A percentile compares a stretch with the other conserved stretches of the same genome.
Conservation (phyloP, 2,888 invertebrate species). For the Panopea generosa region DNA sequence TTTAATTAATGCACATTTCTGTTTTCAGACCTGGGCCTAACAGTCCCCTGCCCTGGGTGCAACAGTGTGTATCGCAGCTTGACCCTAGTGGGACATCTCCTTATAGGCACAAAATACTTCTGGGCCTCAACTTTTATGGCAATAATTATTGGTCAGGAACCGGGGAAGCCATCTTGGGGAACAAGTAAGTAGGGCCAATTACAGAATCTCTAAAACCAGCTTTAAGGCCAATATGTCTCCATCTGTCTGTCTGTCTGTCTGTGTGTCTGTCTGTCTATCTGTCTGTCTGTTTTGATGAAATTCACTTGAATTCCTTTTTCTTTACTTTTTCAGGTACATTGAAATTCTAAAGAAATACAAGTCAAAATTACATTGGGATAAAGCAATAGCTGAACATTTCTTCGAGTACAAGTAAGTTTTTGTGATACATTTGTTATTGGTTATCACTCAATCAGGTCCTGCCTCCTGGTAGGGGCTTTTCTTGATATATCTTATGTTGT, state of each 20-base stretch:
- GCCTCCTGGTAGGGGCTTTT: too few species aligned
- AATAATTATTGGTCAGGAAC: constrained; percentile 92
- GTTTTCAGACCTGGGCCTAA: constrained; percentile 90
- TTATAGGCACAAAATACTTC: constrained; percentile 91
- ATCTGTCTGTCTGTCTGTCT: too few species aligned
- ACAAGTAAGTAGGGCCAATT: constrained; percentile 88
- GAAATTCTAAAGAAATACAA: constrained; percentile 91
- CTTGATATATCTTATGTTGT: too few species aligned
- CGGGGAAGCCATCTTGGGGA: constrained; percentile 93
- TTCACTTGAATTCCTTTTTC: too few species aligned
- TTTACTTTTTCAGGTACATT: constrained; percentile 86
- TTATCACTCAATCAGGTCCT: too few species aligned
- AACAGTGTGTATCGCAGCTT: constrained; percentile 91
- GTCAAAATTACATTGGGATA: constrained; percentile 92
- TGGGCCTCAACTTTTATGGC: constrained; percentile 97
- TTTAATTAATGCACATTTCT: too few species aligned
- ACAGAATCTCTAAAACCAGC: too few species aligned
- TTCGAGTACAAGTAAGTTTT: constrained; percentile 91
- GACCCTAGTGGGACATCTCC: constrained; percentile 87
- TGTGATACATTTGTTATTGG: too few species aligned
- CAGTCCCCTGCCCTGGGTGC: constrained; percentile 94
- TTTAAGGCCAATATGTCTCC: too few species aligned
- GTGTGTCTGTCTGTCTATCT: too few species aligned
- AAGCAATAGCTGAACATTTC: constrained; percentile 92
- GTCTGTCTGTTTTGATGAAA: too few species aligned